Percentiles rank a stretch among this genome's conserved stretches.
These are phyloP conservation scores for Trissolcus basalis DNA, from an alignment of 1,140 invertebrate genomes.

Conservation along the genomic window DNA sequence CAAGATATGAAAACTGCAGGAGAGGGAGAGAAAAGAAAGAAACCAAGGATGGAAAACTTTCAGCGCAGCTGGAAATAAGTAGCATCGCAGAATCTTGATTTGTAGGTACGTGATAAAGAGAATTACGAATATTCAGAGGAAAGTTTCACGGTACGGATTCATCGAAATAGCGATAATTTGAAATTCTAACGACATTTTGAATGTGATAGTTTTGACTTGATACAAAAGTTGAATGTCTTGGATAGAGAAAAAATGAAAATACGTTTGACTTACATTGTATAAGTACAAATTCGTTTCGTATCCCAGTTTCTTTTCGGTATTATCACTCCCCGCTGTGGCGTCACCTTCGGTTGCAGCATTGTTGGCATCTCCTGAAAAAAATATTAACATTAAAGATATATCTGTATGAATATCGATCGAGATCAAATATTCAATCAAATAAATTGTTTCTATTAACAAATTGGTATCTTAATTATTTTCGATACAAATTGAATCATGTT, in stretches of 20 bases:
- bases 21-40: not conserved
- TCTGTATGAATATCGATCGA: not conserved
- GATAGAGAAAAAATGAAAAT: not conserved
- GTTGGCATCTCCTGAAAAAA: slow-evolving; percentile 79
- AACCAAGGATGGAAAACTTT: too few species aligned
- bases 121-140: too few species aligned
- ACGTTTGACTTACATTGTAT: slow-evolving; percentile 79
- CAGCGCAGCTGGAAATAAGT: too few species aligned
- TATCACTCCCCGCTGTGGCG: slow-evolving; percentile 76
- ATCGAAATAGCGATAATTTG: too few species aligned
- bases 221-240: not conserved
- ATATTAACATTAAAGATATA: not conserved
- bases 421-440: too few species aligned
- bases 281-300: slow-evolving; percentile 85
- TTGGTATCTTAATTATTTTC: too few species aligned
- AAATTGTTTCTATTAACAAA: too few species aligned
- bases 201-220: not conserved
- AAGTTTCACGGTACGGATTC: too few species aligned
- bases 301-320: slow-evolving; percentile 80
- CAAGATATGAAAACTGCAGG: not conserved
- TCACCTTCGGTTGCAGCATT: slow-evolving; percentile 81
- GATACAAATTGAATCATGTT: too few species aligned
- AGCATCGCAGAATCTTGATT: too few species aligned
- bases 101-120: too few species aligned
- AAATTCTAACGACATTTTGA: too few species aligned